These are phyloP conservation scores for Poecilia latipinna DNA, from an alignment of 2,113 vertebrate genomes.

Conservation along the genomic window DNA sequence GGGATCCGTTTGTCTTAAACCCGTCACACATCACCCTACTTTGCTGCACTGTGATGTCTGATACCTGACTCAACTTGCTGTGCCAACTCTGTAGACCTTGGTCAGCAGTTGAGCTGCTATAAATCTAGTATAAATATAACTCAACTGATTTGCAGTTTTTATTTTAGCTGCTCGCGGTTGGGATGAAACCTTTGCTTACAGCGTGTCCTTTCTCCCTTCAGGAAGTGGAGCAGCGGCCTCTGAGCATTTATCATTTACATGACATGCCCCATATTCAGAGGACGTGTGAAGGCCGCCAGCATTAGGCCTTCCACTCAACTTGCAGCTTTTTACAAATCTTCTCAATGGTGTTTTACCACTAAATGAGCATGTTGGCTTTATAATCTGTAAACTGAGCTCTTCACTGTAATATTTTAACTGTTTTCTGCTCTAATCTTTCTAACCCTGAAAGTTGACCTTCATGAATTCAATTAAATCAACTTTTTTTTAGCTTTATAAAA, in stretches of 20 bases:
- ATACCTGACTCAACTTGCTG: neutral
- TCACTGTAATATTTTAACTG: neutral
- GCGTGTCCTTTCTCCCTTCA: conserved; percentile 47
- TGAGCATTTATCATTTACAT: conserved; percentile 77
- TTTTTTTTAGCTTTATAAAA: too few relatives aligned
- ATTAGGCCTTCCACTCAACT: conserved; percentile 32
- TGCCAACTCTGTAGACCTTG: conserved; percentile 24
- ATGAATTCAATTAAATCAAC: too few relatives aligned
- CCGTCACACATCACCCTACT: conserved; percentile 7
- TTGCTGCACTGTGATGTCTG: neutral
- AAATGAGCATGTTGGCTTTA: neutral
- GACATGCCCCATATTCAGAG: conserved; percentile 67
- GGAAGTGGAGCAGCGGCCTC: conserved; percentile 68
- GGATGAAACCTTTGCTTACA: conserved; percentile 44
- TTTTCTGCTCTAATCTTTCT: neutral
- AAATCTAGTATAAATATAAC: conserved; percentile 39
- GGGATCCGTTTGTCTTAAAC: conserved; percentile 21
- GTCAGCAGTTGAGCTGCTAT: conserved; percentile 37
- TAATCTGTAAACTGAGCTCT: too few relatives aligned
- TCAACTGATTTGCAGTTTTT: conserved; percentile 8
- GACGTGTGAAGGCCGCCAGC: conserved; percentile 38
- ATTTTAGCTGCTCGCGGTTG: conserved; percentile 29
- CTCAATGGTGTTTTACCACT: conserved; percentile 10
- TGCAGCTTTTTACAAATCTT: conserved; percentile 38
- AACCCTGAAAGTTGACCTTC: too few relatives aligned